Evolutionary conservation across 2,113 vertebrate species (phyloP).

Genomic region (Tichodroma muraria): DNA sequence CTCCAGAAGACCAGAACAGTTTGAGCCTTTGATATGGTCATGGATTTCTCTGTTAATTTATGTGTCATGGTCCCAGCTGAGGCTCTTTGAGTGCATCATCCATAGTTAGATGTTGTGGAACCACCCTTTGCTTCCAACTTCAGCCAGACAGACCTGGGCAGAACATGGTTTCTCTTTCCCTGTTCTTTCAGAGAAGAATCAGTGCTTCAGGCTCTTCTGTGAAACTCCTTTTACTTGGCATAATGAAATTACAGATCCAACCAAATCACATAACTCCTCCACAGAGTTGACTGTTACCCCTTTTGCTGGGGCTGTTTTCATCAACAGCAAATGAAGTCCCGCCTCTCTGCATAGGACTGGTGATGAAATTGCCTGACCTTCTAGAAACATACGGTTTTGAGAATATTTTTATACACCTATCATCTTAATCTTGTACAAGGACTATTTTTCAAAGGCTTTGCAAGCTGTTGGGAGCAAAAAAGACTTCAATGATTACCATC

Average conservation of each 20-base stretch:
- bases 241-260: background rate
- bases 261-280: background rate
- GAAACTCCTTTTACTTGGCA: background rate
- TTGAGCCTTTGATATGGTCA: background rate
- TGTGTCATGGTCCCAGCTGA: background rate
- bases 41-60: background rate
- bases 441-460: background rate
- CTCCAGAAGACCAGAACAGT: background rate
- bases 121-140: background rate
- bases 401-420: background rate
- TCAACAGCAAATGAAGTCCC: background rate
- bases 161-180: background rate
- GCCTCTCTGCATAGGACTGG: background rate
- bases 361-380: background rate
- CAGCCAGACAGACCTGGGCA: background rate
- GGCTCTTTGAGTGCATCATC: background rate
- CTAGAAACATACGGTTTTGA: background rate
- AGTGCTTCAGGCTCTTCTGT: background rate
- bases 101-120: background rate
- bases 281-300: background rate
- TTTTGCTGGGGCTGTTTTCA: background rate
- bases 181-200: background rate
- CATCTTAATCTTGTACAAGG: background rate
- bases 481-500: background rate
- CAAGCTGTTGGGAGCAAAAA: background rate